phyloP scores from a whole-genome alignment of 1,140 invertebrate genomes.

The Rhopalosiphum maidis region DNA sequence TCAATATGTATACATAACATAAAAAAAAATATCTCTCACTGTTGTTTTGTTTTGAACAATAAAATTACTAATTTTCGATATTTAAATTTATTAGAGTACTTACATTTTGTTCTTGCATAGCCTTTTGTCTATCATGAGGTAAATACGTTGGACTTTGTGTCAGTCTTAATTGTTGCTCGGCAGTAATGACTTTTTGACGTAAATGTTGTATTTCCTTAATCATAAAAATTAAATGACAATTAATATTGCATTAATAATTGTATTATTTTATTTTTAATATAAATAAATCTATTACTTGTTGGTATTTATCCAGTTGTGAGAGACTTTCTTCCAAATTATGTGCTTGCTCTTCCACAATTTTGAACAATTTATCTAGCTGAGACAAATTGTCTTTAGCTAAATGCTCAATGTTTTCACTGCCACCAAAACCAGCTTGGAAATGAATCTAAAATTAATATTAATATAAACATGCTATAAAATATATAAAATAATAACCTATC shows the following conservation, averaged over 20 bases:
- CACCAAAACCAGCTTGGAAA: slow-evolving; percentile 82
- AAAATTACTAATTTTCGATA: background rate
- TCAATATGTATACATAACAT: background rate
- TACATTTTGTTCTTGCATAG: slow-evolving; percentile 90
- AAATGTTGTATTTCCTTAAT: slow-evolving; percentile 82
- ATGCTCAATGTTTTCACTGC: slow-evolving; percentile 77
- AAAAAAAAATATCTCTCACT: background rate
- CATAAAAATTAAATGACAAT: slow-evolving; percentile 58
- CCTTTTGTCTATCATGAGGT: slow-evolving; percentile 82
- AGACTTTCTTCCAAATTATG: slow-evolving; percentile 78
- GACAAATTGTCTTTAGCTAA: slow-evolving; percentile 73
- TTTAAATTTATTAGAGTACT: slow-evolving; percentile 64
- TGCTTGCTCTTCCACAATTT: slow-evolving; percentile 74
- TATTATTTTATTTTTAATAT: background rate
- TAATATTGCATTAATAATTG: background rate
- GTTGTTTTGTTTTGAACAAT: background rate
- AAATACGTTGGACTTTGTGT: slow-evolving; percentile 82
- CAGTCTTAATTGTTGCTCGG: slow-evolving; percentile 84
- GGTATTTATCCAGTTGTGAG: slow-evolving; percentile 84
- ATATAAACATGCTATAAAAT: background rate
- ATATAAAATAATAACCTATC: background rate
- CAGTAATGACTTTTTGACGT: slow-evolving; percentile 80
- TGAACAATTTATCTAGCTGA: slow-evolving; percentile 73
- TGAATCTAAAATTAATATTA: slow-evolving; percentile 72
- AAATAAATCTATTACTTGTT: slow-evolving; percentile 68